Evolutionary conservation across 2,113 vertebrate genomes (phyloP), one percentile per base, ranked within the genome.

Genomic region (Bubo scandiacus): DNA sequence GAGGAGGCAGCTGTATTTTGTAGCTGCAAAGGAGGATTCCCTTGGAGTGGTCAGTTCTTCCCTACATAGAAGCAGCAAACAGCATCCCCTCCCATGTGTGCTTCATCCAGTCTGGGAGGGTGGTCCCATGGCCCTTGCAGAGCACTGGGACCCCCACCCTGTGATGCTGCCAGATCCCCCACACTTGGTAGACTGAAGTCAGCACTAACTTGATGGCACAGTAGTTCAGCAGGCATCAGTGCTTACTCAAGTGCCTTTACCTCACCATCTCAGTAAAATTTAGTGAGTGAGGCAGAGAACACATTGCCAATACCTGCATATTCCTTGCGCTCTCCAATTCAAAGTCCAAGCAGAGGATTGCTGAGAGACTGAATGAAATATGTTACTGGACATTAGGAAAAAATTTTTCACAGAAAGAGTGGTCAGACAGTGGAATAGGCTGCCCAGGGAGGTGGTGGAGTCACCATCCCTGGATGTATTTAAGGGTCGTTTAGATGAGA

Each of bases 61-160:
- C 36, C 21, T 13, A 4, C 12, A 1, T 0, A n/a, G 22, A 29
- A 43, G 30, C 3, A 51, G 14, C 9, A 4, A 23, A 18, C 3
- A 5, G 8, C 0, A 0, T 5, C 10, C 0, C 3, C 43, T 70
- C 16, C 10, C 11, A 8, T 4, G 5, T 17, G 45, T 12, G 18
- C 47, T 70, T 40, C 26, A 6, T 11, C 22, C 25, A 70, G 19
- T 20, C 29, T 9, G 27, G 9, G 19, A 4, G 21, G 0, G 1
- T 16, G 10, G 1, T 65, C 32, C 32, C 5, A 1, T 12, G 23
- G 4, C 20, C 55, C 57, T 34, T 43, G n/a, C 51, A 36, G 34
- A 62, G 5, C 16, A 4, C 29, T 21, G 29, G 8, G 16, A 22
- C 22, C 20, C 18, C 3, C 25, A 42, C 8, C 12, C 13, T 7